Evolutionary conservation across 2,888 invertebrate species (phyloP), one percentile per base, ranked within the genome.

Genomic region (Agrotis exclamationis): DNA sequence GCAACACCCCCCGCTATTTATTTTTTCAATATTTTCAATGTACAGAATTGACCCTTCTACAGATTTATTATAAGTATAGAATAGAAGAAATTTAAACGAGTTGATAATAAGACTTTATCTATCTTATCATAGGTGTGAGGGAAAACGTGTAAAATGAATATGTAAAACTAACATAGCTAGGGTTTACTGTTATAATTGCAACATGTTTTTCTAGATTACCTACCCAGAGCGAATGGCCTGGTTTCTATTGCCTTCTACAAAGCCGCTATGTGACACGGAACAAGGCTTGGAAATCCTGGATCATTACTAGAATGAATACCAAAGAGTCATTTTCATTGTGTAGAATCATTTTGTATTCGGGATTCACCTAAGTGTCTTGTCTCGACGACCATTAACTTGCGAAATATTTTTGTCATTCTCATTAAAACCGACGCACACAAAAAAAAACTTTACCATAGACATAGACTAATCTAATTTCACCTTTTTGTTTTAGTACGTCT

Each of bases 401-500:
- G n/a, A 70, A 53, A 1, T n/a, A 51, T 44, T 54, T 45, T n/a
- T 63, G 22, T 18, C 48, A 44, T 44, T 20, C 13, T 44, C 20
- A 71, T 5, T 4, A 56, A 13, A 71, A 48, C 39, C 39, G 39
- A 39, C 14, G 5, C 44, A 63, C 16, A 20, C 13, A 59, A 28
- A 57, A 64, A 33, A 48, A 63, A 28, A 28, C 20, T 24, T 18
- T n/a, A 20, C 16, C 33, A 22, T 33, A 45, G 9, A 63, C 33
- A 22, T 33, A 45, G 9, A 63, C 67, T 79, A 64, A 75, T 76
- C 60, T 11, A 24, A 51, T 39, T 9, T 11, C 9, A 39, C 9
- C n/a, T 50, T 70, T 82, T 95, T 95, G 93, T 95, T 95, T 1
- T 94, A 96, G 96, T 96, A 94, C 68, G 89, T 95, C 75, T 95